These are phyloP conservation scores for Pseudoips prasinana DNA, from an alignment of 2,888 invertebrate species.

Conservation along the genomic window DNA sequence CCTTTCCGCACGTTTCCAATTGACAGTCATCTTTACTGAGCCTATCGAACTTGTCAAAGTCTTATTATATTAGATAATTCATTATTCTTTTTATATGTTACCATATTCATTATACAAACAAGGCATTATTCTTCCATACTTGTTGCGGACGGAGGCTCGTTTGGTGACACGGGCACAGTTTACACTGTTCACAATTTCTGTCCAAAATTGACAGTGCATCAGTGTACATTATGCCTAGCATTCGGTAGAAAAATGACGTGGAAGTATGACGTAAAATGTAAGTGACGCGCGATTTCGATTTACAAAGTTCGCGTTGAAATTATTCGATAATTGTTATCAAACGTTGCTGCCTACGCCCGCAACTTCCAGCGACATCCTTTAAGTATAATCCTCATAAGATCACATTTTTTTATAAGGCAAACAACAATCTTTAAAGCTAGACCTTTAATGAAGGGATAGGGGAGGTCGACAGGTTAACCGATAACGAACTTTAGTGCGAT, in stretches of 20 bases:
- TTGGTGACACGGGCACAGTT: conserved; percentile 13
- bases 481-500: conserved; percentile 48
- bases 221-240: conserved; percentile 8
- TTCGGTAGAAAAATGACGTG: not conserved
- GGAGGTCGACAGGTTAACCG: conserved; percentile 54
- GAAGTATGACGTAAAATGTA: too few relatives aligned
- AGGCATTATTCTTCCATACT: conserved; percentile 69
- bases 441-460: conserved; percentile 64
- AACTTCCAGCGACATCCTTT: conserved; percentile 60
- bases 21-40: conserved; percentile 60
- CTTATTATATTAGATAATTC: conserved; percentile 76
- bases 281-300: too few relatives aligned
- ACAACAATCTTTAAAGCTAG: conserved; percentile 82
- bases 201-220: conserved; percentile 12
- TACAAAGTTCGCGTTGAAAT: too few relatives aligned
- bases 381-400: conserved; percentile 79
- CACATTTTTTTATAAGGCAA: conserved; percentile 81
- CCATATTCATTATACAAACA: conserved; percentile 67
- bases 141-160: conserved; percentile 46
- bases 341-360: conserved; percentile 39
- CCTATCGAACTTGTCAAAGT: conserved; percentile 68
- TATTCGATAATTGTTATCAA: not conserved
- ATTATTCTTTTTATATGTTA: conserved; percentile 58
- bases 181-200: conserved; percentile 13
- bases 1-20: conserved; percentile 59